Conservation (phyloP, 2,113 vertebrate genomes). For the Chaenocephalus aceratus region DNA sequence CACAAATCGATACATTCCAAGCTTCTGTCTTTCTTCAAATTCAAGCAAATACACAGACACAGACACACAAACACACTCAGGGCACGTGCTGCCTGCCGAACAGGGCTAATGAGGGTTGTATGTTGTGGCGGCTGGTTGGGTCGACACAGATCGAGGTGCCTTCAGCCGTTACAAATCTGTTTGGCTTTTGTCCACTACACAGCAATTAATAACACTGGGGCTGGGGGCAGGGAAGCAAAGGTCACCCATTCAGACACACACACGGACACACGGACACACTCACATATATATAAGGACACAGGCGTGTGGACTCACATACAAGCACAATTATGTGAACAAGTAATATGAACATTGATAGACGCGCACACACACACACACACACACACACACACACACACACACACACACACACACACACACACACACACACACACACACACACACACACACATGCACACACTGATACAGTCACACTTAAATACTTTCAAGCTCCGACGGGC, state of each 20-base stretch:
- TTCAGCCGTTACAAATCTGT: conserved; percentile 98
- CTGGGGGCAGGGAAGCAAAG: conserved; percentile 89
- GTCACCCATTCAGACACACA: conserved; percentile 81
- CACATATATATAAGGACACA: not conserved
- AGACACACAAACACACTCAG: conserved; percentile 48
- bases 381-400: not conserved
- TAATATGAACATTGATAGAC: conserved; percentile 22
- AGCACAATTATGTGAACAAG: conserved; percentile 29
- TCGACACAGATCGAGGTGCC: conserved; percentile 95
- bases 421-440: not conserved
- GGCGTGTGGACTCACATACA: not conserved
- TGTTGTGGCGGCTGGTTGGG: conserved; percentile 92
- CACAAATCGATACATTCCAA: not conserved
- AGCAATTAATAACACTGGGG: conserved; percentile 94
- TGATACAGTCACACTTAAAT: conserved; percentile 19
- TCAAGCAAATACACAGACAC: conserved; percentile 9
- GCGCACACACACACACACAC: not conserved
- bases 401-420: not conserved
- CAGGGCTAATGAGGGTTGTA: conserved; percentile 97
- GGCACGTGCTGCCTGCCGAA: conserved; percentile 83
- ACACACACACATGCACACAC: not conserved
- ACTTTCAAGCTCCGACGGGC: conserved; percentile 7
- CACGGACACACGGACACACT: conserved; percentile 49
- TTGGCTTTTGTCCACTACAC: conserved; percentile 96
- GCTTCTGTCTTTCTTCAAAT: conserved; percentile 17